A percentile compares a stretch with the other conserved stretches of the same genome.
Conservation (phyloP, 2,888 invertebrate genomes). For the Loripinus fragilis region DNA sequence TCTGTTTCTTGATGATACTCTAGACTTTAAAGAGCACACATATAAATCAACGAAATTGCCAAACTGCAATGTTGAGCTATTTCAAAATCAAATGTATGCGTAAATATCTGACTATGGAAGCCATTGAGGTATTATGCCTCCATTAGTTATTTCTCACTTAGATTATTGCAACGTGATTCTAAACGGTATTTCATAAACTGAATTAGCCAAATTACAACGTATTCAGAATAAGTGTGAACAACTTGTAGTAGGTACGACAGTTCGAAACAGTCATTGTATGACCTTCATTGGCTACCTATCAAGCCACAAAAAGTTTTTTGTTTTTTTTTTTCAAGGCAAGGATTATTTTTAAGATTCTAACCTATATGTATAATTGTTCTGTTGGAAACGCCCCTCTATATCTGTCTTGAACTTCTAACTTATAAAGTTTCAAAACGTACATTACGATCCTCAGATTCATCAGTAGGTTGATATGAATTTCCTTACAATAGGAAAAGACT, state of each 20-base stretch:
- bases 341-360: no score
- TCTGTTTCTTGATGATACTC: no score
- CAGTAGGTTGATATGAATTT: neutral
- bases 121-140: constrained; percentile 24
- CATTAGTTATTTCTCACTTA: constrained; percentile 33
- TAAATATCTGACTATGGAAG: constrained; percentile 30
- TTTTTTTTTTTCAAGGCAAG: no score
- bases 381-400: constrained; percentile 25
- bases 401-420: neutral
- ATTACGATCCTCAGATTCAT: constrained; percentile 21
- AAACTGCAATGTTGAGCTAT: constrained; percentile 27
- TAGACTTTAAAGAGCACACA: no score
- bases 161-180: constrained; percentile 40
- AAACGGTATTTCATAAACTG: constrained; percentile 27
- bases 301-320: no score
- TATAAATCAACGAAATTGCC: no score
- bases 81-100: constrained; percentile 20
- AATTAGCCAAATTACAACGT: constrained; percentile 23
- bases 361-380: no score
- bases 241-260: constrained; percentile 19
- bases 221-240: no score
- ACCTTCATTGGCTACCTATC: constrained; percentile 35
- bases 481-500: neutral
- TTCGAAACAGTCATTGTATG: constrained; percentile 26
- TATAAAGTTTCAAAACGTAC: no score